A percentile compares a stretch with the other conserved stretches of the same genome.
These are phyloP conservation scores for Lycodopsis pacificus DNA, from an alignment of 2,797 vertebrate genomes.

Conservation along the genomic window DNA sequence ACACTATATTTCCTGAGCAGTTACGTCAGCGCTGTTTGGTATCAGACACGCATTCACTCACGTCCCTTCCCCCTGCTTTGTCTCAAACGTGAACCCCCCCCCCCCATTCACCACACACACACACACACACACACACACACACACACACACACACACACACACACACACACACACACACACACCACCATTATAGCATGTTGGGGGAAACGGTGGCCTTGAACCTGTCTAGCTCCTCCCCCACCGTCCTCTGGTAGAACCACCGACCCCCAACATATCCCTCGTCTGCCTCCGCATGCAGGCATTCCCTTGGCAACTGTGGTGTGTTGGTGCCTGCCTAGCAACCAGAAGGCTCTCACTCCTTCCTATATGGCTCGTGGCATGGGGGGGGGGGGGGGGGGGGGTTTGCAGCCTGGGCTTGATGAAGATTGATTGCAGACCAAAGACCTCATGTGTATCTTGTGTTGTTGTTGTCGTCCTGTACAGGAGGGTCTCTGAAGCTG, in stretches of 20 bases:
- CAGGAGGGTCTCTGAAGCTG: constrained; percentile 11
- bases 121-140: constrained; percentile 11
- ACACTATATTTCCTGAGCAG: constrained; percentile 46
- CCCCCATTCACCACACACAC: constrained; percentile 18
- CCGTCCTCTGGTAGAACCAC: constrained; percentile 59
- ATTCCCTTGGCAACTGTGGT: constrained; percentile 85
- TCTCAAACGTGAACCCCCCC: constrained; percentile 35
- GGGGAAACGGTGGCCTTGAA: constrained; percentile 79
- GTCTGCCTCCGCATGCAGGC: constrained; percentile 80
- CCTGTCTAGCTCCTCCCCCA: constrained; percentile 79
- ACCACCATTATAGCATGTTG: constrained; percentile 57
- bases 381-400: constrained; percentile 20
- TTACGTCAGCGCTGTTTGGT: constrained; percentile 69
- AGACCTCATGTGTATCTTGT: constrained; percentile 44
- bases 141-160: constrained; percentile 15
- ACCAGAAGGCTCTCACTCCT: constrained; percentile 69
- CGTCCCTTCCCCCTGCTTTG: constrained; percentile 69
- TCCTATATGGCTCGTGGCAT: constrained; percentile 58
- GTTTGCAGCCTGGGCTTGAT: constrained; percentile 48
- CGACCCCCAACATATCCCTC: constrained; percentile 74
- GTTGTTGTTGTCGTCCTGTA: constrained; percentile 31
- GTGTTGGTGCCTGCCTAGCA: constrained; percentile 84
- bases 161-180: constrained; percentile 28
- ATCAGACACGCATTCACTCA: constrained; percentile 48
- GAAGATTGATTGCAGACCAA: constrained; percentile 71